phyloP scores from a whole-genome alignment of 2,797 vertebrate species.

The Gallirallus australis region DNA sequence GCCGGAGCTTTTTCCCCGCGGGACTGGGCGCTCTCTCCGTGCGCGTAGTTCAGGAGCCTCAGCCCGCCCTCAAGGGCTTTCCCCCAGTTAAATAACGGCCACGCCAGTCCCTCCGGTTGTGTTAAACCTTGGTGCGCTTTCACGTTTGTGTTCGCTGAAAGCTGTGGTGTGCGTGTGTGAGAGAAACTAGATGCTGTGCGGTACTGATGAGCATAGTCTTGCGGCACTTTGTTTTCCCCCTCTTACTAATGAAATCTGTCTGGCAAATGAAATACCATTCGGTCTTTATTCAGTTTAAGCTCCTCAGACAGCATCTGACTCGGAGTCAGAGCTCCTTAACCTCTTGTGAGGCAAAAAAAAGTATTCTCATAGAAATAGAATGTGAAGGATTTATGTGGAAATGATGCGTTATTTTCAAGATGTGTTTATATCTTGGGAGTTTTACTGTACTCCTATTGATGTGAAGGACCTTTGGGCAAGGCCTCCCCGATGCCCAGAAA shows the following conservation, averaged over 20 bases:
- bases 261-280: background rate
- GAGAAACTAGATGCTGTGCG: background rate
- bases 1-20: background rate
- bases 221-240: accelerated
- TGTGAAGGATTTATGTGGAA: background rate
- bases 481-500: background rate
- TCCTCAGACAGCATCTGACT: background rate
- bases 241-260: background rate
- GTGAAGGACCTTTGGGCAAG: background rate
- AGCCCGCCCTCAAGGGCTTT: too few relatives aligned
- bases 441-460: accelerated
- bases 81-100: background rate
- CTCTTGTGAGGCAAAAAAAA: background rate
- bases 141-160: accelerated
- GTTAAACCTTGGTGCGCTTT: accelerated
- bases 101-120: accelerated
- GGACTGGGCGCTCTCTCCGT: background rate
- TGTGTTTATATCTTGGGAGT: background rate
- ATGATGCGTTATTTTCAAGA: background rate
- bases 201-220: background rate
- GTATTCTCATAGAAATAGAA: background rate
- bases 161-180: background rate
- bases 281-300: background rate
- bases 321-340: background rate
- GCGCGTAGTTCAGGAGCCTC: background rate